A percentile compares a stretch with the other conserved stretches of the same genome.
phyloP scores from a whole-genome alignment of 2,888 invertebrate species.

The Thysanoteuthis rhombus region DNA sequence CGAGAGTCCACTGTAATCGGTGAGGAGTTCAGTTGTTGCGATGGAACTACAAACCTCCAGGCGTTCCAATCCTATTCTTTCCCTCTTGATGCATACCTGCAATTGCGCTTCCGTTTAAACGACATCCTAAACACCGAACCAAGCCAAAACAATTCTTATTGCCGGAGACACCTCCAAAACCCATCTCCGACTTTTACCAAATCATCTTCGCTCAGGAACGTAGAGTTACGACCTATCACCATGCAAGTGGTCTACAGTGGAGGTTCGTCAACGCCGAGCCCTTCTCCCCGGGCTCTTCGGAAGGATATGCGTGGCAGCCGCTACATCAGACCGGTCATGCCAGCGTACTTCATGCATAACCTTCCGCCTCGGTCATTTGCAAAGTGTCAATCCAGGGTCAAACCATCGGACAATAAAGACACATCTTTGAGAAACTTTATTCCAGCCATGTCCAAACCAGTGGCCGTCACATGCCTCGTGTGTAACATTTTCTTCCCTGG shows the following conservation, averaged over 20 bases:
- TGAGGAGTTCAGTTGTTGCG: too few species aligned
- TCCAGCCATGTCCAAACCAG: slow-evolving; percentile 58
- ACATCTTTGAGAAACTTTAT: slow-evolving; percentile 56
- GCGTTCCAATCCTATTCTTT: too few species aligned
- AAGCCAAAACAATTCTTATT: too few species aligned
- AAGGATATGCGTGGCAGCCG: slow-evolving; percentile 45
- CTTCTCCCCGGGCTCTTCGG: slow-evolving; percentile 53
- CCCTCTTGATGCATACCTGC: too few species aligned
- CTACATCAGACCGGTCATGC: slow-evolving; percentile 54
- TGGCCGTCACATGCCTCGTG: slow-evolving; percentile 57
- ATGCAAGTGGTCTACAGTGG: slow-evolving; percentile 61
- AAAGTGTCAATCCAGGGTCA: slow-evolving; percentile 38
- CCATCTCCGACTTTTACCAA: neutral
- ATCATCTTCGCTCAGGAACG: neutral
- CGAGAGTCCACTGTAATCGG: too few species aligned
- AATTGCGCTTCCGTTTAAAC: too few species aligned
- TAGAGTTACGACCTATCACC: neutral
- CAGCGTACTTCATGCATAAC: slow-evolving; percentile 47
- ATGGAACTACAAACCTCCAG: too few species aligned
- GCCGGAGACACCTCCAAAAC: too few species aligned
- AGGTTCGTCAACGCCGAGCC: slow-evolving; percentile 53
- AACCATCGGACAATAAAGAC: slow-evolving; percentile 43
- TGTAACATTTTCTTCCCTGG: slow-evolving; percentile 60
- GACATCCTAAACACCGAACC: too few species aligned
- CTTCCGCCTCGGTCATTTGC: slow-evolving; percentile 37